Evolutionary conservation across 2,113 vertebrate species (phyloP).

Genomic region (Macquaria australasica): DNA sequence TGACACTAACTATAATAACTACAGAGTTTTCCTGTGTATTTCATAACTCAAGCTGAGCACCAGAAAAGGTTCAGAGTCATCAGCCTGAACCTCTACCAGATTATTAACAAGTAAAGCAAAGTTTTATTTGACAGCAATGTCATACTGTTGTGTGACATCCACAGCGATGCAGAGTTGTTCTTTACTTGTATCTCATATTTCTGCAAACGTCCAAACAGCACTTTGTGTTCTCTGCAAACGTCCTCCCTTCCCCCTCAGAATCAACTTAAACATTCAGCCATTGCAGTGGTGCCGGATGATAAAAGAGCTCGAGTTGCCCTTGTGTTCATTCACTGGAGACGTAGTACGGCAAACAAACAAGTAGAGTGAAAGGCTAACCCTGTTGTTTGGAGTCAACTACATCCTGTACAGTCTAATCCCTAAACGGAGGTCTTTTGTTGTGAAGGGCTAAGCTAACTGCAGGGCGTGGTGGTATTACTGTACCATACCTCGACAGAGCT

Average conservation of each 20-base stretch:
- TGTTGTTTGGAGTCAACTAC: conserved; percentile 59
- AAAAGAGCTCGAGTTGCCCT: conserved; percentile 61
- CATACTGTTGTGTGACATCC: not conserved
- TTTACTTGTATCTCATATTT: conserved; percentile 17
- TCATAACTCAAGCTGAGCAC: conserved; percentile 5
- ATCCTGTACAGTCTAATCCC: conserved; percentile 72
- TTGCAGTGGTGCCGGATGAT: conserved; percentile 40
- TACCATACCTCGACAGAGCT: conserved; percentile 46
- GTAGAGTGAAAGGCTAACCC: conserved; percentile 62
- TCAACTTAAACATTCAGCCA: conserved; percentile 25
- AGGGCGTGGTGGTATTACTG: conserved; percentile 65
- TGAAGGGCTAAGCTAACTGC: conserved; percentile 44
- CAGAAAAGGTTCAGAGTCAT: not conserved
- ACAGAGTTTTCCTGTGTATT: not conserved
- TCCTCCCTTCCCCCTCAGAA: not conserved
- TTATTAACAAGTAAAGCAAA: not conserved
- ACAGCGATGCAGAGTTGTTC: not conserved
- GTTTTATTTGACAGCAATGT: not conserved
- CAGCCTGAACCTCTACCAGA: not conserved
- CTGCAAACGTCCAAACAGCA: not conserved
- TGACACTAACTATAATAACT: not conserved
- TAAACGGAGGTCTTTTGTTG: conserved; percentile 65
- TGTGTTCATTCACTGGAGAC: conserved; percentile 56
- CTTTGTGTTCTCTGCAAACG: not conserved
- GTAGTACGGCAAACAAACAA: conserved; percentile 49